Base-by-base conservation (phyloP, 2,113 vertebrate genomes). In the Oreotragus oreotragus region DNA sequence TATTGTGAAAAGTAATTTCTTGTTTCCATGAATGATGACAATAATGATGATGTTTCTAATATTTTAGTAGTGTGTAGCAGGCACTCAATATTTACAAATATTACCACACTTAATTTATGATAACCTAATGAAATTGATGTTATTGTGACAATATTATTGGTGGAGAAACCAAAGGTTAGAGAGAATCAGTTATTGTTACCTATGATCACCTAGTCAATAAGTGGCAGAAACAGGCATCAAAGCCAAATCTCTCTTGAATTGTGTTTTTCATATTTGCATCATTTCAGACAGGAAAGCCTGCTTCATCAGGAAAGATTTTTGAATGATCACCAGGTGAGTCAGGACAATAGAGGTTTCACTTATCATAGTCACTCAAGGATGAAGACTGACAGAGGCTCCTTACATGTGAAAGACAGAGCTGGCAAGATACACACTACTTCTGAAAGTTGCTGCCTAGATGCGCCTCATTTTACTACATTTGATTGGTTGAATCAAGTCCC, bases 341-440 rank as follows among this genome's bases (percentile, higher is more conserved):
- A 73, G 64, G 12, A 64, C 11, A 81, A 62, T 3, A 7, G 25
- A 49, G 36, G 3, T 0, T 62, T 16, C 9, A 47, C 27, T 30
- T 33, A 53, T 6, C 3, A 76, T 57, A 51, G n/a, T 84, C 57
- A n/a, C 5, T 27, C 2, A 83, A 58, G 21, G 23, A 39, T 5
- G 15, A 36, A 80, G 33, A 33, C 4, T 27, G 23, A 51, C 17
- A 77, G 19, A 79, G 11, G 3, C 3, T 93, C 77, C 28, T 30
- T 15, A 55, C 6, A 14, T 27, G 23, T 14, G 19, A 7, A 55
- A 58, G 28, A 36, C 1, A 15, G 6, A 95, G 17, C 6, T 15
- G 36, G 19, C 2, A 79, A 53, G 2, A 6, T 33, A 0, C 17
- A 23, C 2, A 4, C 17, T 30, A 11, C 1, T 36, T 73, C 25